Percentiles rank a stretch among this genome's conserved stretches.
phyloP scores from a whole-genome alignment of 1,140 invertebrate genomes.

The Ips typographus region DNA sequence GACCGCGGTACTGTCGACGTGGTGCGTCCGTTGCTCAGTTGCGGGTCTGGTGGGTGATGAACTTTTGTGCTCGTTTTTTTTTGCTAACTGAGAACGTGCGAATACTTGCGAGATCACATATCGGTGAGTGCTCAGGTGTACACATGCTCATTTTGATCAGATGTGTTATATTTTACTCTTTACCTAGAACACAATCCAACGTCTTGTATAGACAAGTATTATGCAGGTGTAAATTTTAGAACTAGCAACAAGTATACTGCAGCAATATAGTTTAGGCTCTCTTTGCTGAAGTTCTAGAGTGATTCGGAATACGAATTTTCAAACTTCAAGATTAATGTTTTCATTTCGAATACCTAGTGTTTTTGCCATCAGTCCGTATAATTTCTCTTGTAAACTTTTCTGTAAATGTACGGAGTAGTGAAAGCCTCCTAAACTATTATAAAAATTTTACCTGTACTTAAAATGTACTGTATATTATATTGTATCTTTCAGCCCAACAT shows the following conservation, averaged over 20 bases:
- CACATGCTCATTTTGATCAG: neutral
- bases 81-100: neutral
- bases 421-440: no score
- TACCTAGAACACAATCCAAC: neutral
- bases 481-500: no score
- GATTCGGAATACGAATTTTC: no score
- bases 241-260: conserved; percentile 1
- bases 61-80: conserved; percentile 9
- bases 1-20: conserved; percentile 4
- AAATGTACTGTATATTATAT: no score
- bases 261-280: neutral
- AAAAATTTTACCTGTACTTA: no score
- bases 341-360: no score
- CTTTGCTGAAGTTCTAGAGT: no score
- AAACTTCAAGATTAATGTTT: no score
- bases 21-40: conserved; percentile 5
- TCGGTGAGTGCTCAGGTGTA: neutral
- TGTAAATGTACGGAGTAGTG: no score
- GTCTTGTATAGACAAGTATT: neutral
- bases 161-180: neutral
- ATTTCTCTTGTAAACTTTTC: no score
- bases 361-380: no score
- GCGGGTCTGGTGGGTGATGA: conserved; percentile 5
- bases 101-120: neutral
- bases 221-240: neutral